Evolutionary conservation across 2,797 vertebrate species (phyloP), one percentile per base, ranked within the genome.

Genomic region (Esox lucius): DNA sequence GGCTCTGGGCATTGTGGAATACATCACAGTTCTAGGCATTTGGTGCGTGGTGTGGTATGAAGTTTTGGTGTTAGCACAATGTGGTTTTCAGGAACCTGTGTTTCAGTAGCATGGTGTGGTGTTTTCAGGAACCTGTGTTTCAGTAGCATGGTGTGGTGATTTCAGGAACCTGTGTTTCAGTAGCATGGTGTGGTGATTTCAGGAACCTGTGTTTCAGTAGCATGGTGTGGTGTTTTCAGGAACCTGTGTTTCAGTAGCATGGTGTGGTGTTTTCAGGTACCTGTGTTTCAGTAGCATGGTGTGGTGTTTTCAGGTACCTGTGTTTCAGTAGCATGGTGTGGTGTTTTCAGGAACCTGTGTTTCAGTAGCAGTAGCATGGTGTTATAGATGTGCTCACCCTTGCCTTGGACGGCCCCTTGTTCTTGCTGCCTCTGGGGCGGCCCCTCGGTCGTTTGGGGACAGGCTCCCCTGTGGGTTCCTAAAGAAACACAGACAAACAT

Each of bases 391-490:
- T 88, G 86, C 95, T 96, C 94, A 98, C 97, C 97, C 97, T 98
- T 92, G 96, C 96, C 94, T 98, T 98, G 77, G 96, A 97, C 49
- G 97, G 96, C 82, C 96, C 95, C 95, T 98, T 98, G 93, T 98
- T 98, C 94, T 98, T 98, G 93, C 97, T 98, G 92, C 97, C 97
- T 94, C 97, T 98, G 78, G 97, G 96, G 91, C 97, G 95, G 89
- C 97, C 97, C 92, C 97, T 94, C 77, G 96, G 97, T 93, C 96
- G 95, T 95, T 98, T 98, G 89, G 96, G 96, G 93, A 95, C 96
- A 82, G 97, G 96, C 87, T 97, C 96, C 87, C 96, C 96, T 68
- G 94, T 93, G 85, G 95, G 95, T 90, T 98, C 96, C 97, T 98
- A 93, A 88, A 68, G 68, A 90, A 87, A 91, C 89, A 75, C 90